Percentiles rank a stretch among this genome's conserved stretches.
phyloP scores from a whole-genome alignment of 92 coral and sea anemone genomes.

The Meandrina meandrites region DNA sequence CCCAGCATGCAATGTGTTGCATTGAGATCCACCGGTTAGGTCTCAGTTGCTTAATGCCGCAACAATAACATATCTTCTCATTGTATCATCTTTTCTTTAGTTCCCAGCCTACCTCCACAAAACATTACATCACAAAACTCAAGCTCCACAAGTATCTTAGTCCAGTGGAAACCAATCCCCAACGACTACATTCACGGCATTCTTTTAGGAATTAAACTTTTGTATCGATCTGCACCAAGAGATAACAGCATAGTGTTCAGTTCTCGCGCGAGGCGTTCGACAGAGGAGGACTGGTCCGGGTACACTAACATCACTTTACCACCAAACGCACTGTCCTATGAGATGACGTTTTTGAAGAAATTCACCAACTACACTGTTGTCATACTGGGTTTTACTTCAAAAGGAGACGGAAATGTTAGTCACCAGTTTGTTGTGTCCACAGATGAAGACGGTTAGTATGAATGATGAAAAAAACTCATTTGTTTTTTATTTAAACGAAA shows the following conservation, averaged over 20 bases:
- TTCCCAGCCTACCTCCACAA: constrained; percentile 54
- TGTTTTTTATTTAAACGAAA: not conserved
- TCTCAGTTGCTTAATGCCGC: too few species aligned
- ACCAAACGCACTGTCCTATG: constrained; percentile 42
- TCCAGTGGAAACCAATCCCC: constrained; percentile 53
- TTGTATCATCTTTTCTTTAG: constrained; percentile 4
- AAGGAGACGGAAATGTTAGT: constrained; percentile 67
- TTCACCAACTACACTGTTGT: constrained; percentile 76
- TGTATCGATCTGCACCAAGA: constrained; percentile 6
- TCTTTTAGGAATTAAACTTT: constrained; percentile 32
- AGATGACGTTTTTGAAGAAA: constrained; percentile 48
- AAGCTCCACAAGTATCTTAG: constrained; percentile 45
- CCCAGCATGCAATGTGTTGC: too few species aligned
- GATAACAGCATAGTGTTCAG: constrained; percentile 48
- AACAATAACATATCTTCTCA: too few species aligned
- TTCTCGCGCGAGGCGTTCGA: constrained; percentile 20
- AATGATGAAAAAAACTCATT: not conserved
- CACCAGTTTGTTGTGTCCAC: constrained; percentile 58
- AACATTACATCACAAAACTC: constrained; percentile 12
- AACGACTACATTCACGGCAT: constrained; percentile 50
- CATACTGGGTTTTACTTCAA: constrained; percentile 64
- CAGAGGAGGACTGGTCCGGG: constrained; percentile 20
- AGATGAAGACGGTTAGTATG: constrained; percentile 72
- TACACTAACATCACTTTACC: constrained; percentile 46
- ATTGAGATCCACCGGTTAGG: too few species aligned